phyloP scores from a whole-genome alignment of 2,113 vertebrate genomes.

The Caretta caretta region DNA sequence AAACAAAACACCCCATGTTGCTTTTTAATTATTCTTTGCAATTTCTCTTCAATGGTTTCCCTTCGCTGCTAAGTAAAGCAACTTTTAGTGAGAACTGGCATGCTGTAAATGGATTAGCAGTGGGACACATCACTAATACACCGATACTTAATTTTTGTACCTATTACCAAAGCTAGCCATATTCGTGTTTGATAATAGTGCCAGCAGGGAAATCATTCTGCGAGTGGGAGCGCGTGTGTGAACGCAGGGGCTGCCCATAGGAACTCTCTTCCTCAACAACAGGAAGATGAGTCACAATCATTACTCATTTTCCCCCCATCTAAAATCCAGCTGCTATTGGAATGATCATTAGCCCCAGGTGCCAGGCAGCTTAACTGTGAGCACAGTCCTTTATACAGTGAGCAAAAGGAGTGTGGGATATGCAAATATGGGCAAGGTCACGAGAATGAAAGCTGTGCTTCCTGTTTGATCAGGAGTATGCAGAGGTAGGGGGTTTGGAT shows the following conservation, averaged over 20 bases:
- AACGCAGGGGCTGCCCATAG: background rate
- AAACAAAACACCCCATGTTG: background rate
- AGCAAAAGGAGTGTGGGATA: rapidly evolving
- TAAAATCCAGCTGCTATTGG: rapidly evolving
- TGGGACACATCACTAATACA: too few relatives aligned
- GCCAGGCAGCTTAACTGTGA: rapidly evolving
- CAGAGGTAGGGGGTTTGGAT: background rate
- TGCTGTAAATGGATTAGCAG: background rate
- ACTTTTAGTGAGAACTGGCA: background rate
- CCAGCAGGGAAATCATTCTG: background rate
- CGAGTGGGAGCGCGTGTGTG: rapidly evolving
- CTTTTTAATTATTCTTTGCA: conserved; percentile 19
- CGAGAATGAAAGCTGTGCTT: rapidly evolving
- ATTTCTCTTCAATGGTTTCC: background rate
- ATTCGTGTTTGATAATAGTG: background rate
- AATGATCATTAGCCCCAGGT: rapidly evolving
- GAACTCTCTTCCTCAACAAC: background rate
- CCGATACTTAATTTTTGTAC: background rate
- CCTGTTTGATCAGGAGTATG: background rate
- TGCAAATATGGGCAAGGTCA: background rate
- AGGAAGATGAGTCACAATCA: background rate
- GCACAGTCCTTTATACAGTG: rapidly evolving
- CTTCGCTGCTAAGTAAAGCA: background rate
- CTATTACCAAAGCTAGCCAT: background rate
- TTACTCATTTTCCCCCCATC: background rate